Evolutionary conservation across 2,113 vertebrate genomes (phyloP).

Genomic region (Thinocorus orbignyianus): DNA sequence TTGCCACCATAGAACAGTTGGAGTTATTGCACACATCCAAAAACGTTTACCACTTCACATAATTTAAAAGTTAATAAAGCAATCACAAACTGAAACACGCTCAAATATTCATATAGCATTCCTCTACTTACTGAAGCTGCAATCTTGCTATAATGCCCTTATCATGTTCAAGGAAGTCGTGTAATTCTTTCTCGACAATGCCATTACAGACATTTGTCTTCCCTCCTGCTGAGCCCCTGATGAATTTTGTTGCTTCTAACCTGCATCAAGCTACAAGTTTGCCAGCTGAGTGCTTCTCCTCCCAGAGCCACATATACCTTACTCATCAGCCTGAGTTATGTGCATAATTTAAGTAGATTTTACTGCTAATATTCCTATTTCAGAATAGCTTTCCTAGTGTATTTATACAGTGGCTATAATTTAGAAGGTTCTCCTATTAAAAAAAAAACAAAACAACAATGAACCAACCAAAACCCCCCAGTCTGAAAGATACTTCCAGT

Average conservation of each 20-base stretch:
- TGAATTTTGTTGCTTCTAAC: background rate
- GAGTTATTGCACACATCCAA: background rate
- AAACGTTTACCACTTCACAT: background rate
- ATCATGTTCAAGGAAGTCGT: background rate
- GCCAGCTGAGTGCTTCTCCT: background rate
- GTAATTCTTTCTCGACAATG: background rate
- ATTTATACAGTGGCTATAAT: background rate
- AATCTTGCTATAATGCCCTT: background rate
- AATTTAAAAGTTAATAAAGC: background rate
- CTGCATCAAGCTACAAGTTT: background rate
- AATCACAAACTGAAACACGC: background rate
- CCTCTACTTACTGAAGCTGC: background rate
- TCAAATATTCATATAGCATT: background rate
- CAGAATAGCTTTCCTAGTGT: background rate
- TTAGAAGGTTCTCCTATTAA: background rate
- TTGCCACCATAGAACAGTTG: background rate
- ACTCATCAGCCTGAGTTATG: background rate
- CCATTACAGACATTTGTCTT: background rate
- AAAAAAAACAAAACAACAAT: background rate
- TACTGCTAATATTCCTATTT: background rate
- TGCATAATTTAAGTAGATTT: background rate
- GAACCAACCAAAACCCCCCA: fast-evolving
- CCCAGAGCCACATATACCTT: background rate
- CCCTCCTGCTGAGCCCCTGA: background rate
- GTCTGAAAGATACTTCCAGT: background rate